Percentiles rank a stretch among this genome's conserved stretches.
phyloP scores from a whole-genome alignment of 1,140 invertebrate species.

The Chymomyza costata region DNA sequence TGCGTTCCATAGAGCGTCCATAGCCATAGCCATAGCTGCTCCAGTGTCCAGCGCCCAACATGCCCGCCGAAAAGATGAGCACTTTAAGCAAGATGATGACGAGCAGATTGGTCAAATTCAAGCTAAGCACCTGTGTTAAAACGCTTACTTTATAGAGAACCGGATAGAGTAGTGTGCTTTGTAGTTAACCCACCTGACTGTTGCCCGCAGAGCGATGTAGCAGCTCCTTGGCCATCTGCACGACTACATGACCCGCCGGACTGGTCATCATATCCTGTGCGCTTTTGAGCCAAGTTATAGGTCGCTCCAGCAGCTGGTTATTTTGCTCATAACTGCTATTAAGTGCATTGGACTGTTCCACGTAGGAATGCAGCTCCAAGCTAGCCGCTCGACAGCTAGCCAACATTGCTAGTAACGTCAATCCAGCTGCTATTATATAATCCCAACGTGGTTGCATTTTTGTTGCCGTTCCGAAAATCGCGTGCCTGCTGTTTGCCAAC shows the following conservation, averaged over 20 bases:
- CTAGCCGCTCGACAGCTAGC: conserved; percentile 31
- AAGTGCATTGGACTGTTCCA: neutral
- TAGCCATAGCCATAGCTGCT: conserved; percentile 78
- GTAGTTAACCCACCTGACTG: conserved; percentile 79
- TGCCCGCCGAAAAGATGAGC: conserved; percentile 86
- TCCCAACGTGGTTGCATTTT: conserved; percentile 39
- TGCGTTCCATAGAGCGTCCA: conserved; percentile 65
- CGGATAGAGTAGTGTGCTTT: too few relatives aligned
- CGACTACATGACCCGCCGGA: conserved; percentile 78
- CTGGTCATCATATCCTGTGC: conserved; percentile 77
- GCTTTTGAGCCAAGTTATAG: conserved; percentile 76
- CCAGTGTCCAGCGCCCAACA: conserved; percentile 82
- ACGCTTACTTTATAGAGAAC: neutral
- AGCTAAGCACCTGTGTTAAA: conserved; percentile 80
- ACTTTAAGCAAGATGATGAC: conserved; percentile 88
- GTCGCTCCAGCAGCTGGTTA: conserved; percentile 5
- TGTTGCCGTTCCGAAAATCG: conserved; percentile 24
- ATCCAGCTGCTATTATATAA: conserved; percentile 19
- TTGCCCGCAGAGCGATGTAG: conserved; percentile 80
- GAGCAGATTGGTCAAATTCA: conserved; percentile 88
- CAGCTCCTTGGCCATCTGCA: conserved; percentile 81
- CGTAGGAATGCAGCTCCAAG: conserved; percentile 15
- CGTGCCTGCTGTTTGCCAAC: conserved; percentile 56
- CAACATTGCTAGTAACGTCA: conserved; percentile 6
- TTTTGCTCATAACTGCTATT: conserved; percentile 8